A percentile compares a stretch with the other conserved stretches of the same genome.
These are phyloP conservation scores for Gadopsis marmoratus DNA, from an alignment of 2,797 vertebrate species.

Conservation along the genomic window DNA sequence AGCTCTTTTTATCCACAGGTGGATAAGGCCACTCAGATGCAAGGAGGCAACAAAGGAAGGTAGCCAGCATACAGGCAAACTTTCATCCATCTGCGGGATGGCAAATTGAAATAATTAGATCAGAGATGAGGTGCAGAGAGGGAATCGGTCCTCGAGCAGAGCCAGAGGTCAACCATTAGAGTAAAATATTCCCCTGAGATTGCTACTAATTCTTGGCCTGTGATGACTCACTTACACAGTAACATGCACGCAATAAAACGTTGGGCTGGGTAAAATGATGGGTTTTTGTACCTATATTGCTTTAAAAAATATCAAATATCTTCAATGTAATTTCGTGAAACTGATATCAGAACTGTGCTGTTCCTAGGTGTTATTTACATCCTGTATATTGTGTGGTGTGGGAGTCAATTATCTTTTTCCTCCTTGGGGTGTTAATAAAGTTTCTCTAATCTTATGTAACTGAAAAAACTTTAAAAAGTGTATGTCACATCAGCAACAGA, in stretches of 20 bases:
- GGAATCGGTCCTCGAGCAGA: slow-evolving; percentile 16
- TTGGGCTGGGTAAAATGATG: no score
- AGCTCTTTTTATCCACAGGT: slow-evolving; percentile 15
- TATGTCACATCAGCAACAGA: slow-evolving; percentile 32
- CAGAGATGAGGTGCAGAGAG: slow-evolving; percentile 41
- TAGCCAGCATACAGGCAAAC: slow-evolving; percentile 20
- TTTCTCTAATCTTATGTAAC: slow-evolving; percentile 40
- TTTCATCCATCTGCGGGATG: slow-evolving; percentile 47
- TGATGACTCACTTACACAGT: not conserved
- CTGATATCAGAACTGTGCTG: not conserved
- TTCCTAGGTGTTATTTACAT: slow-evolving; percentile 20
- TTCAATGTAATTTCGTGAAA: not conserved
- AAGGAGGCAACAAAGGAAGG: slow-evolving; percentile 25
- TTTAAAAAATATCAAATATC: not conserved
- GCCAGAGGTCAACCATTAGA: slow-evolving; percentile 42
- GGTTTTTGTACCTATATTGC: not conserved
- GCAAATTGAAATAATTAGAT: slow-evolving; percentile 65
- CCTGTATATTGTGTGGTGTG: not conserved
- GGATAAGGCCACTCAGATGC: slow-evolving; percentile 25
- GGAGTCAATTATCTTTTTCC: not conserved
- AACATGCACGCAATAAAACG: not conserved
- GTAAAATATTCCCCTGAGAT: slow-evolving; percentile 18
- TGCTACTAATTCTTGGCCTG: slow-evolving; percentile 1
- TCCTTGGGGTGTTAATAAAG: slow-evolving; percentile 13
- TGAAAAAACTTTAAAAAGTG: slow-evolving; percentile 27